These are phyloP conservation scores for Microchrysa polita DNA, from an alignment of 2,888 invertebrate genomes.

Conservation along the genomic window DNA sequence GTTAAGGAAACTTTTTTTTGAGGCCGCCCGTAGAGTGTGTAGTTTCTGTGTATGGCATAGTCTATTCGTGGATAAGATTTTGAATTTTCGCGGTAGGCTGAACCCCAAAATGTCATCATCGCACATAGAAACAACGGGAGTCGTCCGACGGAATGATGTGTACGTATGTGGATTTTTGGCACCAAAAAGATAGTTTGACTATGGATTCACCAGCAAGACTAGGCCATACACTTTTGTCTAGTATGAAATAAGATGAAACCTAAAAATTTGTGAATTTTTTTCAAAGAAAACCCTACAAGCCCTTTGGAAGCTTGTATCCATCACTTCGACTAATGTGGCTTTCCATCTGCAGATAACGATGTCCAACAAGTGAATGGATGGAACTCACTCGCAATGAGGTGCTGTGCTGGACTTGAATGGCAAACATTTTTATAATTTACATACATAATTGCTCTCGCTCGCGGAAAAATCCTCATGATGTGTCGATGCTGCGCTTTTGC, in stretches of 20 bases:
- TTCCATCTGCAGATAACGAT: conserved; percentile 25
- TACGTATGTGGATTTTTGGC: not conserved
- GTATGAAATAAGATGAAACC: not conserved
- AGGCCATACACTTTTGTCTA: not conserved
- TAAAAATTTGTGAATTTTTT: too few species aligned
- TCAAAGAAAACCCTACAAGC: too few species aligned
- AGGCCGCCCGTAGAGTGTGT: not conserved
- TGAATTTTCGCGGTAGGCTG: not conserved
- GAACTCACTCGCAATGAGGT: too few species aligned
- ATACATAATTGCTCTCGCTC: not conserved
- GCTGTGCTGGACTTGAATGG: too few species aligned
- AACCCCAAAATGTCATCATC: conserved; percentile 2
- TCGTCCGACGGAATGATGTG: not conserved
- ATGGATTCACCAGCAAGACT: not conserved
- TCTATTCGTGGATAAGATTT: too few species aligned
- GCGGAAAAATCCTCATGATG: conserved; percentile 17
- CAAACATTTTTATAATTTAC: too few species aligned
- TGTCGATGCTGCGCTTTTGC: conserved; percentile 28
- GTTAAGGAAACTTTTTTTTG: conserved; percentile 40
- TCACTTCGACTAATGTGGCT: too few species aligned
- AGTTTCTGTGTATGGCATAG: too few species aligned
- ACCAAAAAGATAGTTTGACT: too few species aligned
- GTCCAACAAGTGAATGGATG: too few species aligned
- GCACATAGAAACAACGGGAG: too few species aligned
- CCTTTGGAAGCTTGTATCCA: too few species aligned